Evolutionary conservation across 1,140 invertebrate species (phyloP).

Genomic region (Monomorium pharaonis): DNA sequence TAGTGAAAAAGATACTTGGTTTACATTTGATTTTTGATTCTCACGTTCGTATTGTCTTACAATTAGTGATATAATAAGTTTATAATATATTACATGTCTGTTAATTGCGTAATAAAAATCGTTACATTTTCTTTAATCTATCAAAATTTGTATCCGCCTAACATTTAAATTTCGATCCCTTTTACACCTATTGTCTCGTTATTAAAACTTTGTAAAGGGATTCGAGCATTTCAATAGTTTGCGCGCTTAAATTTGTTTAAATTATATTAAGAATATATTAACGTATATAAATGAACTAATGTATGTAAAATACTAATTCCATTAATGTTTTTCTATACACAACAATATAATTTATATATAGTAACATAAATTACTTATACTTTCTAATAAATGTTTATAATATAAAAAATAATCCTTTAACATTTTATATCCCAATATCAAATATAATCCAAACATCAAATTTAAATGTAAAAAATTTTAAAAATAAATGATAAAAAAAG

Average conservation of each 20-base stretch:
- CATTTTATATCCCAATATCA: background rate
- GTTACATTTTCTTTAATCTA: too few relatives aligned
- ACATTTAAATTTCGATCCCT: background rate
- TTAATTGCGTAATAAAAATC: too few relatives aligned
- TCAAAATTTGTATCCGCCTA: too few relatives aligned
- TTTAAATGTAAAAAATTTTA: background rate
- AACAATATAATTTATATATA: background rate
- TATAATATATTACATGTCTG: too few relatives aligned
- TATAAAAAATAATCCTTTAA: background rate
- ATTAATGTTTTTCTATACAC: background rate
- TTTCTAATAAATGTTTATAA: too few relatives aligned
- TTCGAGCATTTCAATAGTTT: background rate
- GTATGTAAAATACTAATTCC: background rate
- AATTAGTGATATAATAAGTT: too few relatives aligned
- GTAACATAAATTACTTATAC: conserved; percentile 2
- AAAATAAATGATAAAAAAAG: conserved; percentile 13
- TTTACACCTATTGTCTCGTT: background rate
- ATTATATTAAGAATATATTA: background rate
- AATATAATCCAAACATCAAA: background rate
- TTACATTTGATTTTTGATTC: too few relatives aligned
- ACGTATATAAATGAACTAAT: too few relatives aligned
- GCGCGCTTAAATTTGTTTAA: background rate
- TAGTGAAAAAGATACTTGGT: too few relatives aligned
- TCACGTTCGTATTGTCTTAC: too few relatives aligned
- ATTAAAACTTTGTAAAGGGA: background rate